phyloP scores from a whole-genome alignment of 2,888 invertebrate genomes.

The Stenichneumon culpator region DNA sequence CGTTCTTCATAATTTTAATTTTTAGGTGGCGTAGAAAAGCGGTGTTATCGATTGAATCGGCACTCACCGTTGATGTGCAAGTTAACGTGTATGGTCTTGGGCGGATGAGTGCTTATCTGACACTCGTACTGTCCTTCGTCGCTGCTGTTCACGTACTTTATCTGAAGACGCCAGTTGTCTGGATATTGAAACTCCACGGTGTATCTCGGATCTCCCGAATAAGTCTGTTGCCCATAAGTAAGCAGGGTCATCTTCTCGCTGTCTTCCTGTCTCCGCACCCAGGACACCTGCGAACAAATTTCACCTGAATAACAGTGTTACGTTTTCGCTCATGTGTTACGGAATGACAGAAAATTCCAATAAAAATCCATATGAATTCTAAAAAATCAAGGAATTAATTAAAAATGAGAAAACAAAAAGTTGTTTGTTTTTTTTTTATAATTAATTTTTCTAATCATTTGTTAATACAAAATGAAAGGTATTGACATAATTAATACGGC shows the following conservation, averaged over 20 bases:
- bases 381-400: no score
- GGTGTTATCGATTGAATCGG: neutral
- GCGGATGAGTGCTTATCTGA: constrained; percentile 87
- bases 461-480: no score
- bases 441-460: no score
- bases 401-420: no score
- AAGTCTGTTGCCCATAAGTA: constrained; percentile 89
- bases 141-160: constrained; percentile 85
- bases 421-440: no score
- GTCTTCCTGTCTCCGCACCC: constrained; percentile 89
- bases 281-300: constrained; percentile 87
- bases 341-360: no score
- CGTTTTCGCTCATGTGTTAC: no score
- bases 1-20: no score
- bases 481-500: no score
- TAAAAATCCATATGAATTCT: no score
- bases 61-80: constrained; percentile 85
- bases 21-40: neutral
- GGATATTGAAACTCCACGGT: constrained; percentile 86
- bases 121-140: constrained; percentile 87
- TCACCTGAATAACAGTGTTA: no score
- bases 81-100: constrained; percentile 86
- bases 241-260: constrained; percentile 89
- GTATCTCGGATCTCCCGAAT: constrained; percentile 88
- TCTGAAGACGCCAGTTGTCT: constrained; percentile 87